These are phyloP conservation scores for Autographa gamma DNA, from an alignment of 2,888 invertebrate species.

Conservation along the genomic window DNA sequence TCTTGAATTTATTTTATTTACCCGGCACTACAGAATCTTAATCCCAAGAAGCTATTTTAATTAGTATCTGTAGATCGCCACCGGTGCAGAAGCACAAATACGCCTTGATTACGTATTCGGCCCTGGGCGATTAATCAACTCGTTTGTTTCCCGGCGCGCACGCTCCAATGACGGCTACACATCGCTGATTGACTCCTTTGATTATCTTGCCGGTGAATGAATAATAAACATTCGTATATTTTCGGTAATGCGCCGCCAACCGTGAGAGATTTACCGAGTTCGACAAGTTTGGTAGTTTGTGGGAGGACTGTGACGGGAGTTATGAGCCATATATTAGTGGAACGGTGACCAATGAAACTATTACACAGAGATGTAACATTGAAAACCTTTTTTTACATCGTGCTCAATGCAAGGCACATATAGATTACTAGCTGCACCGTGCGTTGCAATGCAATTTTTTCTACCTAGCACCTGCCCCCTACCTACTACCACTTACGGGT, in stretches of 20 bases:
- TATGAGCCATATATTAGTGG: neutral
- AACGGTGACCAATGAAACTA: neutral
- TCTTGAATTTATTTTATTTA: neutral
- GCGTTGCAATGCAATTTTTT: too few relatives aligned
- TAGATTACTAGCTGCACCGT: too few relatives aligned
- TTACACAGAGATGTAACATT: too few relatives aligned
- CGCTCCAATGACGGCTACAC: constrained; percentile 60
- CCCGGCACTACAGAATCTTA: constrained; percentile 18
- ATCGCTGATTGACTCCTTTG: constrained; percentile 69
- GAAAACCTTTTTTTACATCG: too few relatives aligned
- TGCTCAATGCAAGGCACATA: too few relatives aligned
- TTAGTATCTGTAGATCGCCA: constrained; percentile 32
- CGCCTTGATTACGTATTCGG: constrained; percentile 57
- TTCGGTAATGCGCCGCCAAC: constrained; percentile 27
- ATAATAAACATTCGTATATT: constrained; percentile 63
- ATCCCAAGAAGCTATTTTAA: constrained; percentile 33
- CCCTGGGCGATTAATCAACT: constrained; percentile 66
- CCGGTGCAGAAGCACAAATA: constrained; percentile 57
- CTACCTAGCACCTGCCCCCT: too few relatives aligned
- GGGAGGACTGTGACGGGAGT: neutral
- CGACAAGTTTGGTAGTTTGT: neutral
- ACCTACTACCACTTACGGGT: too few relatives aligned
- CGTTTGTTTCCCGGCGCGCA: constrained; percentile 67
- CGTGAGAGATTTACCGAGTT: constrained; percentile 13
- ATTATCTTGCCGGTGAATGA: constrained; percentile 67